These are phyloP conservation scores for Zosterops borbonicus DNA, from an alignment of 2,113 vertebrate species.

Conservation along the genomic window DNA sequence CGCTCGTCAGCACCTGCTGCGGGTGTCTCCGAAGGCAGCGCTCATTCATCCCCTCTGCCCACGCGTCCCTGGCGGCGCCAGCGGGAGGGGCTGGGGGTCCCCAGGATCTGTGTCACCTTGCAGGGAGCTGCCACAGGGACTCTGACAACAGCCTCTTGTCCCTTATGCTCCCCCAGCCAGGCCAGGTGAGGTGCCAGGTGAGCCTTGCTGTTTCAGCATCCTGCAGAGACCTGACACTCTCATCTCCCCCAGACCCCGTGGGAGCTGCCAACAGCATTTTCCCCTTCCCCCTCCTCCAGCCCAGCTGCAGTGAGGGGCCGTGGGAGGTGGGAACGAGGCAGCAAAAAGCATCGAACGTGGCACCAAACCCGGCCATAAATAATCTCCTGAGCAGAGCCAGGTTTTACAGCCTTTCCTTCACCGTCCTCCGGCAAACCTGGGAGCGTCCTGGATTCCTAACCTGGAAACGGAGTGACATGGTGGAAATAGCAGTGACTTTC, in stretches of 20 bases:
- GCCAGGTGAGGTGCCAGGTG: neutral
- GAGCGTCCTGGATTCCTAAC: constrained; percentile 48
- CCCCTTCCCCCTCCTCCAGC: constrained; percentile 16
- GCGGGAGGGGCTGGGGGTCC: neutral
- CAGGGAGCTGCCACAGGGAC: neutral
- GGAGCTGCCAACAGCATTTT: neutral
- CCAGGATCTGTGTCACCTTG: neutral
- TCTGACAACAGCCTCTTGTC: neutral
- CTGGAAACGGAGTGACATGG: neutral
- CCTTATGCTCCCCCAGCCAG: neutral
- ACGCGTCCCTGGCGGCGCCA: neutral
- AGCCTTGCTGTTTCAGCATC: neutral
- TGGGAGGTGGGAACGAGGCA: constrained; percentile 49
- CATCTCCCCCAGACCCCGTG: neutral
- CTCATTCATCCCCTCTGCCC: neutral
- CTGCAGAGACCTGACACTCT: neutral
- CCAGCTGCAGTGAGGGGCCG: constrained; percentile 14
- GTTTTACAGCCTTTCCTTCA: constrained; percentile 35
- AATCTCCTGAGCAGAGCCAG: neutral
- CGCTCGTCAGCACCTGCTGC: neutral
- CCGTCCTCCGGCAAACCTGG: constrained; percentile 21
- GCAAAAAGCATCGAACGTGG: neutral
- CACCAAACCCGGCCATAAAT: constrained; percentile 11
- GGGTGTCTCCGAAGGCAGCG: neutral
- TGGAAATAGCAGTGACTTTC: neutral